Conservation (phyloP, 1,140 invertebrate genomes). For the Belonocnema kinseyi region DNA sequence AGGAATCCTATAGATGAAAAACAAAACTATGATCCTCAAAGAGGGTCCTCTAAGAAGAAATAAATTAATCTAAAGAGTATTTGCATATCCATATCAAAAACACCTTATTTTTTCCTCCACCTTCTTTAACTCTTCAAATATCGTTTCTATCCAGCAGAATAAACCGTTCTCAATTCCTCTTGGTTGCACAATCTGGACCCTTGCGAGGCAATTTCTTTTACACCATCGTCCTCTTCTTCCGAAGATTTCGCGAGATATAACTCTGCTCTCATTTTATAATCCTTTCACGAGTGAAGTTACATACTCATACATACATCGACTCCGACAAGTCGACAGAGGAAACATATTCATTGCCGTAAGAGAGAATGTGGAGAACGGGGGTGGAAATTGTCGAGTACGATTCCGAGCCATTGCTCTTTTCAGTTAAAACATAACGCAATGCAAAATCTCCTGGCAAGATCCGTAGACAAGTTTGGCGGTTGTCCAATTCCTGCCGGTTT, state of each 20-base stretch:
- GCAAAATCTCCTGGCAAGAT: conserved; percentile 50
- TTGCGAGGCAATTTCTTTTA: conserved; percentile 1
- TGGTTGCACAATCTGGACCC: neutral
- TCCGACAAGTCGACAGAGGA: neutral
- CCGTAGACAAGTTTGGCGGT: conserved; percentile 51
- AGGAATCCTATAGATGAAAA: no score
- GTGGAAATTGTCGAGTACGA: neutral
- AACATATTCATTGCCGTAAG: conserved; percentile 25
- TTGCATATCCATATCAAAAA: no score
- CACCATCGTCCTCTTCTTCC: neutral
- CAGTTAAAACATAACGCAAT: conserved; percentile 47
- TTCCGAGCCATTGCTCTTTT: conserved; percentile 6
- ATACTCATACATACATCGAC: neutral
- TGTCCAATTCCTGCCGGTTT: conserved; percentile 53
- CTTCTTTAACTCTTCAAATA: neutral
- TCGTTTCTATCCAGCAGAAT: neutral
- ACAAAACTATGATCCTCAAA: no score
- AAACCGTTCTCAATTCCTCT: neutral
- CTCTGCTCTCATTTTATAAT: neutral
- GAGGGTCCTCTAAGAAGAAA: no score
- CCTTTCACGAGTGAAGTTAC: neutral
- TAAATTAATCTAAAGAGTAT: no score
- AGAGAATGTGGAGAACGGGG: conserved; percentile 13
- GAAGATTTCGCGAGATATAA: neutral
- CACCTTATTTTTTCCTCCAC: neutral